Evolutionary conservation across 2,797 vertebrate genomes (phyloP).

Genomic region (Bradypodion ventrale): DNA sequence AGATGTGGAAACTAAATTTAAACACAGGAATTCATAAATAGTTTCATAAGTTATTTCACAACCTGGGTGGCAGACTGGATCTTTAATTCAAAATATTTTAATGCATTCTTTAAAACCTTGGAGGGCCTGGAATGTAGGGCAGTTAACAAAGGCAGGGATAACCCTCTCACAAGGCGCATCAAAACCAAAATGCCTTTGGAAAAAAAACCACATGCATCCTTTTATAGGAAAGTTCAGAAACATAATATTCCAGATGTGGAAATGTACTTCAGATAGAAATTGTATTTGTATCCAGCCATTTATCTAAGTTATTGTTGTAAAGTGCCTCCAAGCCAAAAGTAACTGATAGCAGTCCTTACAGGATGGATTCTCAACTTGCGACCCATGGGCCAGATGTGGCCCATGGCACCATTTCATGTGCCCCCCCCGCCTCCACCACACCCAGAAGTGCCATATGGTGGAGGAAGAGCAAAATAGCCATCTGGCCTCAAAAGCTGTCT

Average conservation of each 20-base stretch:
- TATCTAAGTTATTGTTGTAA: too few relatives aligned
- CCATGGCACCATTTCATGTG: too few relatives aligned
- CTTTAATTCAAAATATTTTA: constrained; percentile 15
- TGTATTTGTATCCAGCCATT: not conserved
- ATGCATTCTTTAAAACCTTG: constrained; percentile 17
- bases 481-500: too few relatives aligned
- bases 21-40: not conserved
- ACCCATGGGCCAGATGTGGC: too few relatives aligned
- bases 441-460: too few relatives aligned
- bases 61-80: constrained; percentile 17
- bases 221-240: not conserved
- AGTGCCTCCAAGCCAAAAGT: too few relatives aligned
- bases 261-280: not conserved
- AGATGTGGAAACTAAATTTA: not conserved
- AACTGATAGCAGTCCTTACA: too few relatives aligned
- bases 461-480: too few relatives aligned
- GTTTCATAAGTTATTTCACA: constrained; percentile 25
- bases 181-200: not conserved
- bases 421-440: too few relatives aligned
- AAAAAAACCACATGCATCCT: not conserved
- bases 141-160: not conserved
- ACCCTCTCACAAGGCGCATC: not conserved
- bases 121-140: not conserved
- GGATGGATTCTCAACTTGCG: too few relatives aligned
- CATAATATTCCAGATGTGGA: constrained; percentile 5